A percentile compares a stretch with the other conserved stretches of the same genome.
phyloP scores from a whole-genome alignment of 2,113 vertebrate genomes.

The Macquaria ambigua region DNA sequence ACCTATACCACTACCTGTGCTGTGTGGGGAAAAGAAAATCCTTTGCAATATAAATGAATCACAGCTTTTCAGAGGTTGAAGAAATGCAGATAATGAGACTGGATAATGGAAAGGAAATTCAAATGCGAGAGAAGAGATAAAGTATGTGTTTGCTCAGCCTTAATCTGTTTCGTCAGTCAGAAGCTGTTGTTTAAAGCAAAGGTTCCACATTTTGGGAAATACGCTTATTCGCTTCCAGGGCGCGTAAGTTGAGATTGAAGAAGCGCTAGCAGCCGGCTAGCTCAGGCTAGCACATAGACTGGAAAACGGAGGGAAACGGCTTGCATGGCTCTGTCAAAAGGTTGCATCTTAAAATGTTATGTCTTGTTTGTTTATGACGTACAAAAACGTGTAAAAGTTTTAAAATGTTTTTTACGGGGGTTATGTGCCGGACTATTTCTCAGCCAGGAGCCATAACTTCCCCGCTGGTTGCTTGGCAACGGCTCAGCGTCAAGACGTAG shows the following conservation, averaged over 20 bases:
- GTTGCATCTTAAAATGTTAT: neutral
- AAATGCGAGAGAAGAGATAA: slow-evolving; percentile 1
- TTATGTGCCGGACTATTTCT: neutral
- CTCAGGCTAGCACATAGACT: neutral
- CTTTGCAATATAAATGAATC: neutral
- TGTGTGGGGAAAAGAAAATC: neutral
- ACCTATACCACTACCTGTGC: slow-evolving; percentile 32
- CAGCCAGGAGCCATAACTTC: no score
- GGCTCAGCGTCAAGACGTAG: neutral
- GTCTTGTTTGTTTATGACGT: neutral
- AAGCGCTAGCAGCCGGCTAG: neutral
- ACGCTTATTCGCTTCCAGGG: neutral
- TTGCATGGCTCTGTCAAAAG: neutral
- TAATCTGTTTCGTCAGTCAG: slow-evolving; percentile 75
- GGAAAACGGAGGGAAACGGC: neutral
- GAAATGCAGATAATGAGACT: slow-evolving; percentile 43
- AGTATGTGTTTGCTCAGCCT: slow-evolving; percentile 75
- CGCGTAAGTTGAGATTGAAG: neutral
- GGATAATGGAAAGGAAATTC: slow-evolving; percentile 13
- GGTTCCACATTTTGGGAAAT: slow-evolving; percentile 31
- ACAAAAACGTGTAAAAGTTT: no score
- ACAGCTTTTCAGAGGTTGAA: slow-evolving; percentile 14
- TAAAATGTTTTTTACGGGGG: no score
- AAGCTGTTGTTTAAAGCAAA: slow-evolving; percentile 3
- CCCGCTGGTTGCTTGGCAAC: neutral